These are phyloP conservation scores for Alectoris magna DNA, from an alignment of 2,797 vertebrate species.

Conservation along the genomic window DNA sequence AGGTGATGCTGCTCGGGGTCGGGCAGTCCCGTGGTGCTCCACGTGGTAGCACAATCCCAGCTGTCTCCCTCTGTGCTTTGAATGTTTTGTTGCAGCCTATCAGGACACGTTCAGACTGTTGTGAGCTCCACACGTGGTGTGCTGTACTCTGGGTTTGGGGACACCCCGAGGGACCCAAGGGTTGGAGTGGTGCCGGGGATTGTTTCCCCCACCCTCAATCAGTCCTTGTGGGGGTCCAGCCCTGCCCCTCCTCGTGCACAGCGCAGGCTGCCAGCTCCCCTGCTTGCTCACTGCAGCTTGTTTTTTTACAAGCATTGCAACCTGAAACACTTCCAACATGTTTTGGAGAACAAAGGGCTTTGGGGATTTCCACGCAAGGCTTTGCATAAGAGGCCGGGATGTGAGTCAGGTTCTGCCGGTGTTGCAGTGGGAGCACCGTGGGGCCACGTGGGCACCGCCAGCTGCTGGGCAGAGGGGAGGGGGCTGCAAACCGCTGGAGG, in stretches of 20 bases:
- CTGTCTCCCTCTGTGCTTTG: neutral
- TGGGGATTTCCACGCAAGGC: slow-evolving; percentile 62
- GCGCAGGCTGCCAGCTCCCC: neutral
- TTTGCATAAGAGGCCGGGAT: neutral
- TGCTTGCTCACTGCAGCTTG: neutral
- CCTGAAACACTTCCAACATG: neutral
- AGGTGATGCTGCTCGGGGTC: no score
- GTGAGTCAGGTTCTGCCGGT: slow-evolving; percentile 9
- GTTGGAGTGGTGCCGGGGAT: neutral
- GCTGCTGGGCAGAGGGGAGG: neutral
- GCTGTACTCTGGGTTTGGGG: neutral
- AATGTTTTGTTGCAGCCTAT: neutral
- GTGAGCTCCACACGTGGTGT: neutral
- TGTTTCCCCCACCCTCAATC: neutral
- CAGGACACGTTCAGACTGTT: neutral
- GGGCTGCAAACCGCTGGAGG: neutral
- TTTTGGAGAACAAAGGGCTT: slow-evolving; percentile 59
- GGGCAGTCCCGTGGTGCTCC: no score
- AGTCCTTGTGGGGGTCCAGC: neutral
- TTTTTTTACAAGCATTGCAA: neutral
- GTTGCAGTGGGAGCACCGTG: neutral
- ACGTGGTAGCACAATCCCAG: neutral
- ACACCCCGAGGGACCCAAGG: fast-evolving
- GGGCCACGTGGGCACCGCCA: fast-evolving
- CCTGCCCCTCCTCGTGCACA: neutral